Percentiles rank a stretch among this genome's conserved stretches.
Conservation (phyloP, 92 coral and sea anemone genomes). For the Isaurus tuberculatus region DNA sequence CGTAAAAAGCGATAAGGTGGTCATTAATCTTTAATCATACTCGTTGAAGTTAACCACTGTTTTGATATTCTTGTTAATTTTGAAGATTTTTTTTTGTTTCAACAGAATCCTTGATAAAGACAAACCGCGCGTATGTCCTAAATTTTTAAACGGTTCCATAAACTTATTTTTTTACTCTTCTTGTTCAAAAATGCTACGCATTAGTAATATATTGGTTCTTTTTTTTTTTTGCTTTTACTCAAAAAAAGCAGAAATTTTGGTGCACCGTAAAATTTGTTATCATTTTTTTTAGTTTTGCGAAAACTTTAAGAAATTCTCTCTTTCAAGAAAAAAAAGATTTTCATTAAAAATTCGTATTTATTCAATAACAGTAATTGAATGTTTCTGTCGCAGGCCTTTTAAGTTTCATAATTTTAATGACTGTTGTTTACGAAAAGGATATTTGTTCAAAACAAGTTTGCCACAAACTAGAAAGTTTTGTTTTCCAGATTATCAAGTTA, state of each 20-base stretch:
- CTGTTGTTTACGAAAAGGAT: conserved; percentile 17
- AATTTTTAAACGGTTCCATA: conserved; percentile 11
- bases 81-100: not conserved
- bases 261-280: not conserved
- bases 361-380: not conserved
- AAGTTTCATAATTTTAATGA: conserved; percentile 17
- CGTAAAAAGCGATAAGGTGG: conserved; percentile 21
- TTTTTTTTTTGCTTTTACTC: not conserved
- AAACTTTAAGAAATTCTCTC: no score
- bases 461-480: conserved; percentile 15
- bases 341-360: not conserved
- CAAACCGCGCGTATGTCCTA: conserved; percentile 5
- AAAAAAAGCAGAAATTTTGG: not conserved
- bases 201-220: not conserved
- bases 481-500: not conserved
- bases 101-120: not conserved
- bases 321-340: not conserved
- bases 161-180: conserved; percentile 23
- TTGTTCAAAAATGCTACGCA: conserved; percentile 2
- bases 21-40: conserved; percentile 45
- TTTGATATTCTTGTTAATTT: conserved; percentile 24
- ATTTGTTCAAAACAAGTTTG: not conserved
- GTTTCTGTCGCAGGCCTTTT: not conserved
- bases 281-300: not conserved
- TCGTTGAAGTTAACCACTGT: conserved; percentile 40